phyloP scores from a whole-genome alignment of 1,140 invertebrate species.

The Linepithema humile region DNA sequence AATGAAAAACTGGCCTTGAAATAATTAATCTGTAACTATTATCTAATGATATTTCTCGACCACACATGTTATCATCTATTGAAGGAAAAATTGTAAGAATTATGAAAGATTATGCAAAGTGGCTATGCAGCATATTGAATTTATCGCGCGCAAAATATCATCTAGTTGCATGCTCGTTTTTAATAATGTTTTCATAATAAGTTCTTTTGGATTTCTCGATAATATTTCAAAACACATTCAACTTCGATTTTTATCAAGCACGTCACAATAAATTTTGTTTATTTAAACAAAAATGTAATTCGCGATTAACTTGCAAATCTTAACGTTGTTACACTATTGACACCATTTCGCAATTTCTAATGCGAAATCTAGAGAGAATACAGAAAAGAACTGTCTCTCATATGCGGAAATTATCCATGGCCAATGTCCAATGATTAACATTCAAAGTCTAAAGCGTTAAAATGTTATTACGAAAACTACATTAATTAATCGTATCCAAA shows the following conservation, averaged over 20 bases:
- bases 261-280: background rate
- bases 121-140: background rate
- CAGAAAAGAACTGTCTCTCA: background rate
- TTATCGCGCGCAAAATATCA: background rate
- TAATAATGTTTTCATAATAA: conserved; percentile 21
- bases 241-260: background rate
- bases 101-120: conserved; percentile 3
- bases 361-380: background rate
- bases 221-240: background rate
- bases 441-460: conserved; percentile 14
- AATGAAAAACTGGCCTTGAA: background rate
- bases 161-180: background rate
- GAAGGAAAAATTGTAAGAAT: background rate
- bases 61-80: background rate
- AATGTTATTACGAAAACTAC: conserved; percentile 1
- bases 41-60: background rate
- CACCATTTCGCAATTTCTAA: background rate
- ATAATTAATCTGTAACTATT: background rate
- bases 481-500: background rate
- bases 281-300: conserved; percentile 1
- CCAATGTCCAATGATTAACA: conserved; percentile 63
- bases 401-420: conserved; percentile 36
- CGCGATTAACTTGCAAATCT: background rate
- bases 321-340: background rate
- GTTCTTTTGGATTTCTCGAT: background rate